Percentiles rank a stretch among this genome's conserved stretches.
Conservation (phyloP, 2,797 vertebrate genomes). For the Sarcoramphus papa region DNA sequence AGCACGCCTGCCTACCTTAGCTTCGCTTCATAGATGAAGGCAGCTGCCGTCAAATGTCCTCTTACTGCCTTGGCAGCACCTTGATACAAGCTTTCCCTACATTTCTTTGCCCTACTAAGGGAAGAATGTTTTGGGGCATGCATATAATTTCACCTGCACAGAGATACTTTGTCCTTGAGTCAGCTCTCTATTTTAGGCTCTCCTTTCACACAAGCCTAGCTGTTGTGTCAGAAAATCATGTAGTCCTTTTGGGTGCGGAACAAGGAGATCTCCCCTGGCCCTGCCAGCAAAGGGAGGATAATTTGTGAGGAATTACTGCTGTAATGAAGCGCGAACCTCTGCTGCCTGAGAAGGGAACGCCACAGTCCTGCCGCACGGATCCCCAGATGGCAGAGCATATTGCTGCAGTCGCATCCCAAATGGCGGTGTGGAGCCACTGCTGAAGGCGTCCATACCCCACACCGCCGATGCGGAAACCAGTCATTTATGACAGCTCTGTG, state of each 20-base stretch:
- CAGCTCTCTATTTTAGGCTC: neutral
- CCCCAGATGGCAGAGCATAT: constrained; percentile 60
- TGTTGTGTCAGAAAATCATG: neutral
- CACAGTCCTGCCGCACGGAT: neutral
- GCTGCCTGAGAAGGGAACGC: neutral
- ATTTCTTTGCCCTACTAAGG: neutral
- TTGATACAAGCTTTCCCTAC: fast-evolving
- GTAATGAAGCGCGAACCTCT: neutral
- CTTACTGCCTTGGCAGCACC: neutral
- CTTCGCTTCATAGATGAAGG: fast-evolving
- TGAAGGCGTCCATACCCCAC: neutral
- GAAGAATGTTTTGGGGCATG: neutral
- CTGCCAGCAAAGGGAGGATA: neutral
- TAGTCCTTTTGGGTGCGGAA: neutral
- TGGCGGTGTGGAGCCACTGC: neutral
- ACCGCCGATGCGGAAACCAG: neutral
- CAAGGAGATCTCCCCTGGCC: neutral
- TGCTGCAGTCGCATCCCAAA: constrained; percentile 59
- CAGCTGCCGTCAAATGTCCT: neutral
- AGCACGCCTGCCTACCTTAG: neutral
- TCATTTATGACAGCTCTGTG: neutral
- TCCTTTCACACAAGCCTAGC: neutral
- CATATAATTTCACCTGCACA: neutral
- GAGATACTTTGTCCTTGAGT: neutral
- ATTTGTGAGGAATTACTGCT: neutral